Conservation (phyloP, 2,113 vertebrate genomes). For the Tychaedon coryphoeus region DNA sequence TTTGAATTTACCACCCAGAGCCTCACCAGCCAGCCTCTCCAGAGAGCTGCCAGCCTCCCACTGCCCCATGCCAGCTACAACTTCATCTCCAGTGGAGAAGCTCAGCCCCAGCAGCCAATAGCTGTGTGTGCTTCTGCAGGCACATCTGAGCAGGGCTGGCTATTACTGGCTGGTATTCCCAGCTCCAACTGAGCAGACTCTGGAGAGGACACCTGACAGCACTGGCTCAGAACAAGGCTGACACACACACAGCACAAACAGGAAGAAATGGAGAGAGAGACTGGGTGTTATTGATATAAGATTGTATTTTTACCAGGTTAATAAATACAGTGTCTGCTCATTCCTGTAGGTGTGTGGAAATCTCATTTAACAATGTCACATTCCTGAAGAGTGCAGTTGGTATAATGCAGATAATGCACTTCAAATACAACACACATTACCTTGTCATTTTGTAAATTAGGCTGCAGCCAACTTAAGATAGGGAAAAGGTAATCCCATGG, state of each 20-base stretch:
- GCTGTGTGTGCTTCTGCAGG: not conserved
- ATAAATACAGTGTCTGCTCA: conserved; percentile 42
- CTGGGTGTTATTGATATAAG: conserved; percentile 35
- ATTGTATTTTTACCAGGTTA: conserved; percentile 49
- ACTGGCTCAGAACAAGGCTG: conserved; percentile 7
- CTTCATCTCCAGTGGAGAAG: not conserved
- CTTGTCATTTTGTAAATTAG: not conserved
- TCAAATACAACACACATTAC: not conserved
- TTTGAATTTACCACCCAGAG: not conserved
- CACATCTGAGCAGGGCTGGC: not conserved
- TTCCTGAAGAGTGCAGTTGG: conserved; percentile 37
- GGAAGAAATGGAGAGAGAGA: conserved; percentile 18
- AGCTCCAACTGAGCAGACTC: conserved; percentile 1
- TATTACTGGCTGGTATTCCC: not conserved
- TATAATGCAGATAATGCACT: not conserved
- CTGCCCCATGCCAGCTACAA: not conserved
- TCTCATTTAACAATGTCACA: conserved; percentile 33
- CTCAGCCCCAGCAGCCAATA: not conserved
- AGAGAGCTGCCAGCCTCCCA: not conserved
- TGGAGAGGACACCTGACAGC: conserved; percentile 7
- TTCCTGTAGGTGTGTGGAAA: conserved; percentile 53
- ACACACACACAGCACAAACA: conserved; percentile 44
- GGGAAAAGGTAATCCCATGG: not conserved
- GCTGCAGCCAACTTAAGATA: not conserved
- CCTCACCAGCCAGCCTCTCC: not conserved